Conservation (phyloP, 2,888 invertebrate genomes). For the Escarpia spicata region DNA sequence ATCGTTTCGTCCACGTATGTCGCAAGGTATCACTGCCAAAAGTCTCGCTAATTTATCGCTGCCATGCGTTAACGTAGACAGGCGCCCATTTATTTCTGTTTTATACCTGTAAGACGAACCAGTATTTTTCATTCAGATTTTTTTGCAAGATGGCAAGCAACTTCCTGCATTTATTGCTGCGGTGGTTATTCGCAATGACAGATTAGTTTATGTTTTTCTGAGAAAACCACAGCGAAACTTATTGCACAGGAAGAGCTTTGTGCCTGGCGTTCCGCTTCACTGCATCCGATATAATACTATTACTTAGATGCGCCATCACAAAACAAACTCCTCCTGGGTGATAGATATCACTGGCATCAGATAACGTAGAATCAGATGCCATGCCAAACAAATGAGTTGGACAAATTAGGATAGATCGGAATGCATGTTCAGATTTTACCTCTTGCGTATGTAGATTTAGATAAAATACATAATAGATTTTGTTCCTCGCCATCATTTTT, state of each 20-base stretch:
- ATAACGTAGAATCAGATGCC: constrained; percentile 6
- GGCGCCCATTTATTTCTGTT: neutral
- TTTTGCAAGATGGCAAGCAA: neutral
- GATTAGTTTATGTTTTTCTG: neutral
- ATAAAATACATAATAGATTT: neutral
- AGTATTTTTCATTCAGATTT: neutral
- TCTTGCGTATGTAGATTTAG: neutral
- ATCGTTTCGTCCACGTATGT: constrained; percentile 16
- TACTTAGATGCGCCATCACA: neutral
- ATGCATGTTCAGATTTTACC: neutral
- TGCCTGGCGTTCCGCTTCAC: neutral
- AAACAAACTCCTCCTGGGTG: neutral
- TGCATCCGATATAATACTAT: neutral
- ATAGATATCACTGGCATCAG: neutral
- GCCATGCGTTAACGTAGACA: neutral
- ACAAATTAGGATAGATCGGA: constrained; percentile 10
- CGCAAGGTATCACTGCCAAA: neutral
- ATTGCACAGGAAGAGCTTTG: neutral
- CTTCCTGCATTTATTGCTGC: neutral
- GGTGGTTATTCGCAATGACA: neutral
- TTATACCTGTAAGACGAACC: neutral
- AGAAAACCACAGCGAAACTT: neutral
- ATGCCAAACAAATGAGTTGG: neutral
- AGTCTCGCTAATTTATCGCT: neutral
- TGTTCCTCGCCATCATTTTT: neutral